Evolutionary conservation across 2,797 vertebrate species (phyloP).

Genomic region (Scolopax rusticola): DNA sequence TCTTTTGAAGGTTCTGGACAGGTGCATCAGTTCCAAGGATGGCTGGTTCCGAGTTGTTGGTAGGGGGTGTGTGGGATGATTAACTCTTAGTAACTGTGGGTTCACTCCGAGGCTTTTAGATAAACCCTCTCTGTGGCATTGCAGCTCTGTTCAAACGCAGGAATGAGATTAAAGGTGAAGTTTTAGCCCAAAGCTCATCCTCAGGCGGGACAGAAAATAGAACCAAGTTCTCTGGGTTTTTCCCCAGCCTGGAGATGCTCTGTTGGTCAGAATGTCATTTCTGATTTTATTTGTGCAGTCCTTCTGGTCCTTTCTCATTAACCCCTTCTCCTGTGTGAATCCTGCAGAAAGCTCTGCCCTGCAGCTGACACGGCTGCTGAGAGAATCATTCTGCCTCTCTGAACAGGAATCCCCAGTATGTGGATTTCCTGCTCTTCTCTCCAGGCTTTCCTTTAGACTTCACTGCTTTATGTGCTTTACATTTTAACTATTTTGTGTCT

Average conservation of each 20-base stretch:
- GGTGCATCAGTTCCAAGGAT: not conserved
- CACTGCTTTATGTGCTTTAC: not conserved
- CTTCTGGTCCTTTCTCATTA: slow-evolving; percentile 51
- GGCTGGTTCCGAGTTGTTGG: not conserved
- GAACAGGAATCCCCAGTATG: slow-evolving; percentile 9
- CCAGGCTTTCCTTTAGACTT: not conserved
- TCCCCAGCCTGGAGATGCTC: slow-evolving; percentile 56
- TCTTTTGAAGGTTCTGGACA: not conserved
- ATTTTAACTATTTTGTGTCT: not conserved
- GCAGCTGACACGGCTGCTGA: not conserved
- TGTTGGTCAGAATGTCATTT: slow-evolving; percentile 40
- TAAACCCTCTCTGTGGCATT: not conserved
- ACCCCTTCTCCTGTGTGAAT: slow-evolving; percentile 17
- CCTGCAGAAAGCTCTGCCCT: slow-evolving; percentile 37
- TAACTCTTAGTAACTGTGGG: not conserved
- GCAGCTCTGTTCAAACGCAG: not conserved
- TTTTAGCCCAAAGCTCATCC: slow-evolving; percentile 46
- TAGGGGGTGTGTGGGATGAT: not conserved
- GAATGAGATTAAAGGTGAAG: slow-evolving; percentile 57
- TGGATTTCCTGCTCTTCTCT: not conserved
- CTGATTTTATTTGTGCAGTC: slow-evolving; percentile 36
- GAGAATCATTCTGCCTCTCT: slow-evolving; percentile 42
- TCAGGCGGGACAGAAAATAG: slow-evolving; percentile 70
- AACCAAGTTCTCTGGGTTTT: slow-evolving; percentile 56
- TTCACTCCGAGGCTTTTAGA: not conserved